phyloP scores from a whole-genome alignment of 2,113 vertebrate species.

The Tychaedon coryphoeus region DNA sequence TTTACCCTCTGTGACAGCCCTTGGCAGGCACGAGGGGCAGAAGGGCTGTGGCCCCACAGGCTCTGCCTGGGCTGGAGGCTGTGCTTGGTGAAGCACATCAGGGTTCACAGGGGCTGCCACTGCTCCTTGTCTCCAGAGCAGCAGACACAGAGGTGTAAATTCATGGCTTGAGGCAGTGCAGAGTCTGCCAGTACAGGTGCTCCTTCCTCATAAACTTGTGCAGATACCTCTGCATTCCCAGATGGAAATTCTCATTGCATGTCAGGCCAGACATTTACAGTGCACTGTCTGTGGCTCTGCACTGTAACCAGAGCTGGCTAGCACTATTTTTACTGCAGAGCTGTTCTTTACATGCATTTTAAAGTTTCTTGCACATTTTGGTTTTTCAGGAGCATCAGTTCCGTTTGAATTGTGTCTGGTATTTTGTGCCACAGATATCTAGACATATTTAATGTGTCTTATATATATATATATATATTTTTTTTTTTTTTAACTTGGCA shows the following conservation, averaged over 20 bases:
- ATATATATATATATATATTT: too few relatives aligned
- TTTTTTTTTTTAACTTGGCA: background rate
- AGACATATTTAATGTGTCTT: background rate
- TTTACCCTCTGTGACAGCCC: background rate
- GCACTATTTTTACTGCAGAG: background rate
- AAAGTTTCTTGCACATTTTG: background rate
- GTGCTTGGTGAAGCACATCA: too few relatives aligned
- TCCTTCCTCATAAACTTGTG: background rate
- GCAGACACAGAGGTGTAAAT: background rate
- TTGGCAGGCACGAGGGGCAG: background rate
- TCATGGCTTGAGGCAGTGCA: background rate
- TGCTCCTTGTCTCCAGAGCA: background rate
- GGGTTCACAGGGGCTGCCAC: background rate
- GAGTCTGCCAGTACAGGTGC: background rate
- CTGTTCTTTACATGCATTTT: background rate
- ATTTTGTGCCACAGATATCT: background rate
- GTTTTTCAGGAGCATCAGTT: background rate
- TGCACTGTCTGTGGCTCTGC: background rate
- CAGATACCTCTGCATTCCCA: background rate
- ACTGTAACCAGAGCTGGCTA: conserved; percentile 1
- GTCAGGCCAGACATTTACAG: background rate
- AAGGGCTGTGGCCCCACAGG: fast-evolving
- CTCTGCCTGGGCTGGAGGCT: fast-evolving
- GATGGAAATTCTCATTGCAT: background rate
- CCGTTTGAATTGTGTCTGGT: background rate